These are phyloP conservation scores for Gallinago solitaria DNA, from an alignment of 2,797 vertebrate genomes.

Conservation along the genomic window DNA sequence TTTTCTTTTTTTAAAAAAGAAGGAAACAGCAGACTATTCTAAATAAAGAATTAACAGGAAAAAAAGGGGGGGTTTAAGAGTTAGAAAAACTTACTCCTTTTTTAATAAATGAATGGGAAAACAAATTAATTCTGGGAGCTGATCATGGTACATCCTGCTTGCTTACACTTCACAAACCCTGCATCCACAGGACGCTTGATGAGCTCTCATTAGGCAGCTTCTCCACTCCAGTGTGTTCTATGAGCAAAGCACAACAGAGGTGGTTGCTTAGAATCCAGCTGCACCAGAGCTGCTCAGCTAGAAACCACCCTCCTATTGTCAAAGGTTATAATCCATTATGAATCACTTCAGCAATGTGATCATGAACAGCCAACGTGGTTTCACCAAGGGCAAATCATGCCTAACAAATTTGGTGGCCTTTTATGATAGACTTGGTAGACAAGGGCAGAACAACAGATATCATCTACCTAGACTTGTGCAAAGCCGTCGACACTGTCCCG, in stretches of 20 bases:
- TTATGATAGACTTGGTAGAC: too few relatives aligned
- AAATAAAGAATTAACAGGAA: neutral
- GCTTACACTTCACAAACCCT: neutral
- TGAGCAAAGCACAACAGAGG: neutral
- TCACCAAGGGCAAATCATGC: too few relatives aligned
- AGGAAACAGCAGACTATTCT: neutral
- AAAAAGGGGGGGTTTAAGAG: neutral
- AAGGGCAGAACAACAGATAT: too few relatives aligned
- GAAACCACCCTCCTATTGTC: neutral
- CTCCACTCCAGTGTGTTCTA: neutral
- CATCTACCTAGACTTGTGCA: too few relatives aligned
- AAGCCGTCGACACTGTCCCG: too few relatives aligned
- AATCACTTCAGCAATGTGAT: neutral
- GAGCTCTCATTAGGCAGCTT: neutral
- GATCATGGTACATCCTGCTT: neutral
- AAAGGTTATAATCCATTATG: neutral
- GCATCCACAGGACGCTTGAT: neutral
- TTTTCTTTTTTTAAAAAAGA: neutral
- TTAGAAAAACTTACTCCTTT: neutral
- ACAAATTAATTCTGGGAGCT: neutral
- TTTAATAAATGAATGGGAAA: neutral
- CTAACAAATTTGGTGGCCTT: too few relatives aligned
- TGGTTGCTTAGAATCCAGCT: neutral
- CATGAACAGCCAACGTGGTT: neutral
- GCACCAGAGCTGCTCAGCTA: neutral